Evolutionary conservation across 2,797 vertebrate species (phyloP), one percentile per base, ranked within the genome.

Genomic region (Loriculus beryllinus): DNA sequence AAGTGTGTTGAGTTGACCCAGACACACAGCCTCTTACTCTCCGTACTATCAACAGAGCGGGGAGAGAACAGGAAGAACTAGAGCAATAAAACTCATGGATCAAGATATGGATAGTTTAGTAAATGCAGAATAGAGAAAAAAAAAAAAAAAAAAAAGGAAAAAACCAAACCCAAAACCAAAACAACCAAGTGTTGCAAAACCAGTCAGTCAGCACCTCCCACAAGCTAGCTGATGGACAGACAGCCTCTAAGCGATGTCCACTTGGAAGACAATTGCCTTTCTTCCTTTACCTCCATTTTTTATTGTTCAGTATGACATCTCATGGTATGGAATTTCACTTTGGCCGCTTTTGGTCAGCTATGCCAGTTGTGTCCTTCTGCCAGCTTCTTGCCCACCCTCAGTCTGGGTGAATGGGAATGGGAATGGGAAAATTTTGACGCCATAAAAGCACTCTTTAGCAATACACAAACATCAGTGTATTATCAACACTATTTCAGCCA

Each of bases 321-420:
- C 62, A 28, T 10, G 17, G 4, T 37, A 62, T 12, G 8, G 11
- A 57, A 62, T 19, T 49, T 33, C 35, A 33, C 14, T 67, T 75
- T 52, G 33, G 4, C 26, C 35, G 59, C 0, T 63, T 75, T 35
- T 7, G 9, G 16, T 54, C 59, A 54, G 6, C 40, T 87, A 51
- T 56, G 10, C 9, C 20, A 47, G 47, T 14, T 48, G 20, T 31
- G 15, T 72, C 22, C 10, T 82, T 82, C 9, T 74, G 29, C 16
- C 57, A 75, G 0, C 2, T 43, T 82, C 29, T 62, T 62, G 26
- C 7, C 26, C 10, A 49, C 3, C 3, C 20, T 9, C 15, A 69
- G 6, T 5, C 40, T 45, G 0, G 1, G 3, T 19, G 19, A 51
- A 45, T 2, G 33, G 15, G 65, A 9, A 13, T 16, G 5, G 17